Base-by-base conservation (phyloP, 2,797 vertebrate genomes). In the Triplophysa bombifrons region DNA sequence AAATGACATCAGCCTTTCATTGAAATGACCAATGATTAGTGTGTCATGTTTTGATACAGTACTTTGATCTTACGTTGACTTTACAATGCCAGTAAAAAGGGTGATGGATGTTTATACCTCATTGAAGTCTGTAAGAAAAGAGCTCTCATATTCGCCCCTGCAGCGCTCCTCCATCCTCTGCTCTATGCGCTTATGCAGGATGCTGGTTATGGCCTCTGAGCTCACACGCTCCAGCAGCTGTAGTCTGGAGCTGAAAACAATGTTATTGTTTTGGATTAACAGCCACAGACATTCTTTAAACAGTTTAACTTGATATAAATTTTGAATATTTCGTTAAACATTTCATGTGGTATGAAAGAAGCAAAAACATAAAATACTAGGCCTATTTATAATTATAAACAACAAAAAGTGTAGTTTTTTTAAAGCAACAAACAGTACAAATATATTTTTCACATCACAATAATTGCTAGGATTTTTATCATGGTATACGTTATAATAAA, bases 81-180 rank as follows among this genome's bases (percentile, higher is more conserved):
- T 5, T 30, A 30, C 5, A 30, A 30, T 30, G 30, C 9, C 9
- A 20, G n/a, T 56, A 56, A n/a, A 56, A 56, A 44, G 11, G 41
- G 8, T 9, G 12, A 13, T 14, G 53, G 58, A 60, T 4, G 10
- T 25, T 10, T 46, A 0, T 78, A 98, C 97, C 94, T 98, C 94
- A 89, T 97, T 96, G 86, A 99, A 98, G 84, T 98, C 96, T 0
- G 75, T 86, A 22, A 99, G 93, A 88, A 98, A 99, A 70, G 97
- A 98, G 84, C 92, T 94, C 80, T 99, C 98, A 0, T 97, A 99
- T 63, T 98, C 97, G 1, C 97, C 98, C 0, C 96, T 84, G 88
- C 97, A 99, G 13, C 95, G 92, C 84, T 94, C 94, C 91, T 98
- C 97, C 95, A 99, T 97, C 34, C 96, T 89, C 92, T 97, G 96